These are phyloP conservation scores for Mercenaria mercenaria DNA, from an alignment of 1,140 invertebrate species.

Conservation along the genomic window DNA sequence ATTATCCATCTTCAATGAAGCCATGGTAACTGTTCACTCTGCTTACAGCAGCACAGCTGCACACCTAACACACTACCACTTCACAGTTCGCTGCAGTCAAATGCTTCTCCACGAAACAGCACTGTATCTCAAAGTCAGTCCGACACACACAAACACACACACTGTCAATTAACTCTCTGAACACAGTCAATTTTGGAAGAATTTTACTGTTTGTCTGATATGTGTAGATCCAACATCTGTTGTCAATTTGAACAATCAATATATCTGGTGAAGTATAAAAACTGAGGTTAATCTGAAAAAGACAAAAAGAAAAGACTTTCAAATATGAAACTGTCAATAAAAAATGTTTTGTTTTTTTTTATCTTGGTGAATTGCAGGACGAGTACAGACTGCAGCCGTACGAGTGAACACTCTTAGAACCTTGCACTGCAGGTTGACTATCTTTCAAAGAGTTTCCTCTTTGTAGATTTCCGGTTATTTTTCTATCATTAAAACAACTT, in stretches of 20 bases:
- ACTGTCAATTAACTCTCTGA: neutral
- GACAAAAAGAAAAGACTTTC: too few relatives aligned
- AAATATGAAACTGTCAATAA: too few relatives aligned
- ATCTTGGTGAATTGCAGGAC: too few relatives aligned
- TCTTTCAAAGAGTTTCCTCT: too few relatives aligned
- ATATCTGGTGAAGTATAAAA: neutral
- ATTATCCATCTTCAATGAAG: conserved; percentile 66
- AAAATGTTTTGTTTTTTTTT: too few relatives aligned
- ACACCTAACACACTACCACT: neutral
- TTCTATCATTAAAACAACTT: too few relatives aligned
- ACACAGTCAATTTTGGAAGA: conserved; percentile 14
- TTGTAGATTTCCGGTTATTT: too few relatives aligned
- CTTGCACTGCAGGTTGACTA: too few relatives aligned
- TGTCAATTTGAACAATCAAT: neutral
- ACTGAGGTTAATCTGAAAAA: neutral
- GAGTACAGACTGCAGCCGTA: too few relatives aligned
- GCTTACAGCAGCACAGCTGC: neutral
- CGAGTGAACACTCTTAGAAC: too few relatives aligned
- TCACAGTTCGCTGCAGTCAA: neutral
- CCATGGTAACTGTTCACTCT: conserved; percentile 50
- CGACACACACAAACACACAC: neutral
- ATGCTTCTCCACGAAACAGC: neutral
- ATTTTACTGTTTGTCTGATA: conserved; percentile 11
- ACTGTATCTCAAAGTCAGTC: neutral
- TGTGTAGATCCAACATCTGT: neutral